A percentile compares a stretch with the other conserved stretches of the same genome.
Evolutionary conservation across 2,113 vertebrate species (phyloP).

Genomic region (Thomomys bottae): DNA sequence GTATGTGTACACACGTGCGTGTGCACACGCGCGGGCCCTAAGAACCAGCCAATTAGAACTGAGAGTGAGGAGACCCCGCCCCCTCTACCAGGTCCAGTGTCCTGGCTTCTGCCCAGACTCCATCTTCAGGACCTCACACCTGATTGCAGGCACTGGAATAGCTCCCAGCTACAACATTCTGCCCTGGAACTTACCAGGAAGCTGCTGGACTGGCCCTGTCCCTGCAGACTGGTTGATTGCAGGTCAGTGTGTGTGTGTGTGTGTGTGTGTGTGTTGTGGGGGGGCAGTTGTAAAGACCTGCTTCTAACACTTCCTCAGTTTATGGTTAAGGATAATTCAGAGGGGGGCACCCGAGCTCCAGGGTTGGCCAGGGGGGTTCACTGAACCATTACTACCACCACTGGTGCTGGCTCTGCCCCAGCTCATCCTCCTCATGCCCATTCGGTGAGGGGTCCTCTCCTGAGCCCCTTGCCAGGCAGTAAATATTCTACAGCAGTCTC

Average conservation of each 20-base stretch:
- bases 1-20: neutral
- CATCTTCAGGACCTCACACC: neutral
- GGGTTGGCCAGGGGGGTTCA: neutral
- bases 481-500: neutral
- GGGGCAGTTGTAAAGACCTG: neutral
- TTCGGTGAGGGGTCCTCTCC: neutral
- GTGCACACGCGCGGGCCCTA: neutral
- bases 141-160: neutral
- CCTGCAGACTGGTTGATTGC: neutral
- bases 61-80: neutral
- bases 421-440: neutral
- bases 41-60: neutral
- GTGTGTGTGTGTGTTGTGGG: too few relatives aligned
- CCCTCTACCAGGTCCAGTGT: too few relatives aligned
- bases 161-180: neutral
- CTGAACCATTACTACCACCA: rapidly evolving
- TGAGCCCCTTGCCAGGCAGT: rapidly evolving
- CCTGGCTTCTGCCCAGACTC: neutral
- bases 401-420: neutral
- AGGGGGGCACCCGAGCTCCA: neutral
- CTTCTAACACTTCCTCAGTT: neutral
- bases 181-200: neutral
- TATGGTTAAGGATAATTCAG: neutral
- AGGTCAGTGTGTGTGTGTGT: too few relatives aligned
- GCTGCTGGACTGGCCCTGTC: neutral